Evolutionary conservation across 2,797 vertebrate species (phyloP).

Genomic region (Petrocephalus sullivani): DNA sequence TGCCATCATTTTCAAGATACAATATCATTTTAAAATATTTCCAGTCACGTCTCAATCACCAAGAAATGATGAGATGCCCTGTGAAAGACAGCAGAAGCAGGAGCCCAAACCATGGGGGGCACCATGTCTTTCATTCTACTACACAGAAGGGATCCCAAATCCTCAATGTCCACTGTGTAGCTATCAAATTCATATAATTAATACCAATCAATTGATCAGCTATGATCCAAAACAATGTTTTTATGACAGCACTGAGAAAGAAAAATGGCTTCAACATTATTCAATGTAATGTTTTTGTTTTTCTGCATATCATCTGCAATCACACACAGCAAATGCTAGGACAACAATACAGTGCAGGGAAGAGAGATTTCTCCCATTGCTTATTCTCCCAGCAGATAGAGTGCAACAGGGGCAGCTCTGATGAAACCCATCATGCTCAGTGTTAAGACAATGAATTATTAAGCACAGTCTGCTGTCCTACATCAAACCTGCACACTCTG

Average conservation of each 20-base stretch:
- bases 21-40: slow-evolving; percentile 21
- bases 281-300: not conserved
- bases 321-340: not conserved
- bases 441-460: slow-evolving; percentile 43
- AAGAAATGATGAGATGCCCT: slow-evolving; percentile 18
- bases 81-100: not conserved
- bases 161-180: not conserved
- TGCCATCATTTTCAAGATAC: not conserved
- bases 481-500: slow-evolving; percentile 38
- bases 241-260: not conserved
- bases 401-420: slow-evolving; percentile 11
- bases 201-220: not conserved
- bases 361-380: not conserved
- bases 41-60: slow-evolving; percentile 24
- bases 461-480: slow-evolving; percentile 37
- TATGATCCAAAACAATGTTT: not conserved
- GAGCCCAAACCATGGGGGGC: not conserved
- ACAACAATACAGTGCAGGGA: not conserved
- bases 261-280: not conserved
- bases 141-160: not conserved
- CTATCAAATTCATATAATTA: not conserved
- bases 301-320: not conserved
- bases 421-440: slow-evolving; percentile 28
- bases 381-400: not conserved
- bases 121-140: not conserved